Conservation (phyloP, 1,140 invertebrate species). For the Halictus rubicundus region DNA sequence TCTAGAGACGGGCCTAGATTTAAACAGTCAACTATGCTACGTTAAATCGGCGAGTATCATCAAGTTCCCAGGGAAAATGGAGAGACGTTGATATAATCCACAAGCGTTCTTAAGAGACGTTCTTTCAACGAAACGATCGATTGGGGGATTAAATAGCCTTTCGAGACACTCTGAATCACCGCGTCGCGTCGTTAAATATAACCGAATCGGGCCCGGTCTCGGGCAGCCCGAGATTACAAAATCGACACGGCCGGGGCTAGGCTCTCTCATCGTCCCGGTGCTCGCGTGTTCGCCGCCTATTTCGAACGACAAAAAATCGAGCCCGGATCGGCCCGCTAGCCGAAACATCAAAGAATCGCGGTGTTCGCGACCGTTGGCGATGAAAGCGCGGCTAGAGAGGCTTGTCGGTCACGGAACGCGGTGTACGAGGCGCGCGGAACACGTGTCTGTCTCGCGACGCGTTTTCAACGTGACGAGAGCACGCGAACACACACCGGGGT, state of each 20-base stretch:
- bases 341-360: slow-evolving; percentile 33
- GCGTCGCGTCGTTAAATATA: background rate
- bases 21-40: too few species aligned
- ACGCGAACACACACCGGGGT: background rate
- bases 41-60: too few species aligned
- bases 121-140: too few species aligned
- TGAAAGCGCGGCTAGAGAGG: slow-evolving; percentile 4
- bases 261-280: background rate
- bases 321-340: background rate
- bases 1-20: too few species aligned
- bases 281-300: background rate
- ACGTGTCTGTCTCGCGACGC: slow-evolving; percentile 41
- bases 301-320: background rate
- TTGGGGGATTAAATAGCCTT: too few species aligned
- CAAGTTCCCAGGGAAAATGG: too few species aligned
- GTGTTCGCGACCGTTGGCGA: background rate
- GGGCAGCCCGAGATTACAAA: background rate
- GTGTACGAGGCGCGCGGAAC: slow-evolving; percentile 28
- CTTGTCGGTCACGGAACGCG: slow-evolving; percentile 4
- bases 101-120: too few species aligned
- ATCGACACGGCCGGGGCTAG: background rate
- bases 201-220: background rate
- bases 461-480: slow-evolving; percentile 12
- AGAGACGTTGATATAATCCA: too few species aligned
- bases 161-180: too few species aligned